These are phyloP conservation scores for Chloropsis hardwickii DNA, from an alignment of 2,113 vertebrate genomes.

Conservation along the genomic window DNA sequence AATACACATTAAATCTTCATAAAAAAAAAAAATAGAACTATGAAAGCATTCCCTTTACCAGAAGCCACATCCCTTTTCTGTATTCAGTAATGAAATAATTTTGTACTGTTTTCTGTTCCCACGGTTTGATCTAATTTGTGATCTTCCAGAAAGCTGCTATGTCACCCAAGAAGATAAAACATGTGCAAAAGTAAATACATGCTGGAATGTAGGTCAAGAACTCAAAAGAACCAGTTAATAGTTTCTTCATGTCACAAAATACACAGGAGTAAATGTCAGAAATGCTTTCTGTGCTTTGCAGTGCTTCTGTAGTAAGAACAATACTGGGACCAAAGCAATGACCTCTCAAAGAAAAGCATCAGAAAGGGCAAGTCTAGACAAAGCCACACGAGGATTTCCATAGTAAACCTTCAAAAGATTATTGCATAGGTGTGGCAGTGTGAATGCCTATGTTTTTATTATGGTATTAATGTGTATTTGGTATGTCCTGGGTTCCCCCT, in stretches of 20 bases:
- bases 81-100: constrained; percentile 25
- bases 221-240: not conserved
- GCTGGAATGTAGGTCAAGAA: constrained; percentile 1
- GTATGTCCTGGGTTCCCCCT: no score
- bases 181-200: not conserved
- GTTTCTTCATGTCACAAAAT: constrained; percentile 1
- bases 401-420: not conserved
- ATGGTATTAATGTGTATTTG: no score
- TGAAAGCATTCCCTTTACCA: constrained; percentile 17
- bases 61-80: constrained; percentile 14
- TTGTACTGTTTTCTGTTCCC: constrained; percentile 10
- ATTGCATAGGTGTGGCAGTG: no score
- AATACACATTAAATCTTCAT: constrained; percentile 38
- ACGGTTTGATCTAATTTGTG: not conserved
- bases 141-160: not conserved
- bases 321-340: not conserved
- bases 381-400: not conserved
- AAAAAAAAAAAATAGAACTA: not conserved
- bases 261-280: not conserved
- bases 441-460: no score
- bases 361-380: not conserved
- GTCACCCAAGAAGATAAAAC: constrained; percentile 23
- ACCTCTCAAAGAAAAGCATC: not conserved
- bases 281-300: not conserved
- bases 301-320: not conserved